Base-by-base conservation (phyloP, 2,797 vertebrate genomes). In the Eurystomus glaucurus region DNA sequence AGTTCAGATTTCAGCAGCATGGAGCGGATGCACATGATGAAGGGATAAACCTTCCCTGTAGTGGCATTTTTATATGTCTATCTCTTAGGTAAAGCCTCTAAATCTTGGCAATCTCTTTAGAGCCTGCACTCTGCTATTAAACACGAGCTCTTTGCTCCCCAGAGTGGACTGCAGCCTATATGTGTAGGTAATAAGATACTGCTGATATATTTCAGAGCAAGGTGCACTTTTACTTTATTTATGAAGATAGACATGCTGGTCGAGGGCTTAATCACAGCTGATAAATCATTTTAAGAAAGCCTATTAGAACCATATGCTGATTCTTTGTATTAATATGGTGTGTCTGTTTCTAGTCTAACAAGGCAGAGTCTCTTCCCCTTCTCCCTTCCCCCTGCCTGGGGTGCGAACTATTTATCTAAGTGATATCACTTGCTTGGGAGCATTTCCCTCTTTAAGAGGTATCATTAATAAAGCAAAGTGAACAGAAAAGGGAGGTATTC, bases 261-360 rank as follows among this genome's bases (percentile, higher is more conserved):
- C 68, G 85, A 98, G 97, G 97, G 97, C 97, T 98, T 98, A 98
- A 98, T 98, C 98, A 98, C 98, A 98, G 98, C 97, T 98, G 98
- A 98, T 98, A 98, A 98, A 98, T 98, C 98, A 98, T 97, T 97
- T 98, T 97, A 97, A 92, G 97, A 98, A 98, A 98, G 95, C 92
- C 98, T 98, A 98, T 98, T 98, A 98, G 98, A 98, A 98, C 98
- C 98, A 98, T 98, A 98, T 98, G 98, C 97, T 98, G 98, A 98
- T 98, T 97, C 94, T 97, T 97, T 94, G 65, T 97, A 98, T 98
- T 98, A 98, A 98, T 96, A 71, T 77, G 85, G 90, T 92, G 69
- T 97, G 97, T 98, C 98, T 98, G 98, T 98, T 98, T 98, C 94
- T 71, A 97, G 98, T 96, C 97, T 97, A 98, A 97, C 96, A 98